phyloP scores from a whole-genome alignment of 2,888 invertebrate genomes.

The Catonia carolina region DNA sequence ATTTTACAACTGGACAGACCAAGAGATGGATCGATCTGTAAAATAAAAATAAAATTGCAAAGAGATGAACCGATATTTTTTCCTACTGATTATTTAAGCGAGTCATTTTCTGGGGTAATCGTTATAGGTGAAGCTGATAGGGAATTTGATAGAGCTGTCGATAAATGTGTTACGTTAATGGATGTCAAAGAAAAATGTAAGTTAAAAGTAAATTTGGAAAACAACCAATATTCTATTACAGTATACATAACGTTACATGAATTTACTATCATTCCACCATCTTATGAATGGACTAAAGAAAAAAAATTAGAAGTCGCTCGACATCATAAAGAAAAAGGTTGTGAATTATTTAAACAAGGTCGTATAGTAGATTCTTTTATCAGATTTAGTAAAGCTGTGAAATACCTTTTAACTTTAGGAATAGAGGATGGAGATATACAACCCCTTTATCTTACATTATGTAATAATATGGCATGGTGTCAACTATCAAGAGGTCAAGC shows the following conservation, averaged over 20 bases:
- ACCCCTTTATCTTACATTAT: constrained; percentile 49
- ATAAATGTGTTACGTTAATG: constrained; percentile 32
- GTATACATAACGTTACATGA: constrained; percentile 26
- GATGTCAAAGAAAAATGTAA: constrained; percentile 12
- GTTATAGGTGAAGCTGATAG: constrained; percentile 38
- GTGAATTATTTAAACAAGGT: constrained; percentile 56
- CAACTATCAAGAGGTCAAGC: constrained; percentile 62
- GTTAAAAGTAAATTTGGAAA: constrained; percentile 12
- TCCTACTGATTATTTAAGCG: constrained; percentile 11
- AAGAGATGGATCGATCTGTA: constrained; percentile 13
- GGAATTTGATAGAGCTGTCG: constrained; percentile 36
- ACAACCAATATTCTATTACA: constrained; percentile 9
- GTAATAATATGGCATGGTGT: constrained; percentile 78
- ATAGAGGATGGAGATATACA: constrained; percentile 51
- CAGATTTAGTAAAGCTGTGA: constrained; percentile 65
- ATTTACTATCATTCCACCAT: constrained; percentile 35
- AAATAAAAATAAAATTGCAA: constrained; percentile 11
- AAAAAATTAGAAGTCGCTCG: constrained; percentile 48
- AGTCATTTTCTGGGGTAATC: constrained; percentile 4
- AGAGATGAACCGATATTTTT: not conserved
- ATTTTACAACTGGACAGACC: constrained; percentile 3
- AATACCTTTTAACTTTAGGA: constrained; percentile 61
- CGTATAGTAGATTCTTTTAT: constrained; percentile 61
- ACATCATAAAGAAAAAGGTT: constrained; percentile 52
- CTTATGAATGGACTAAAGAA: constrained; percentile 53